Evolutionary conservation across 2,797 vertebrate genomes (phyloP).

Genomic region (Hafferia zeledoni): DNA sequence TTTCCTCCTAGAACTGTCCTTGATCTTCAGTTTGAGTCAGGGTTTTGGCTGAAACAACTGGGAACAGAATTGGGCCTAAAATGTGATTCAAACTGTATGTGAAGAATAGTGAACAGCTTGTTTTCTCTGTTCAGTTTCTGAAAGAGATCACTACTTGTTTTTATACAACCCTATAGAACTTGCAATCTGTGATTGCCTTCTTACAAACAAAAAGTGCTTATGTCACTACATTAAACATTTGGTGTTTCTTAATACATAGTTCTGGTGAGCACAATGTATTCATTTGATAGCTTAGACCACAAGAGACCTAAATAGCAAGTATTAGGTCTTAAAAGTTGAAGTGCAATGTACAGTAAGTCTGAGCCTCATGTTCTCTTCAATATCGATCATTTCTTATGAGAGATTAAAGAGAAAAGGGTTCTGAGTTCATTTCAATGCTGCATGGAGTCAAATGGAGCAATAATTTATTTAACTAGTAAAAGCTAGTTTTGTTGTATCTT

Average conservation of each 20-base stretch:
- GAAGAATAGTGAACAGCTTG: neutral
- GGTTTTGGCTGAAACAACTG: neutral
- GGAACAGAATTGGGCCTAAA: neutral
- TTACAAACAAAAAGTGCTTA: slow-evolving; percentile 83
- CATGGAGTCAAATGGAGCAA: slow-evolving; percentile 74
- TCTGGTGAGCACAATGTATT: slow-evolving; percentile 72
- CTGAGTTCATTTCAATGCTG: slow-evolving; percentile 76
- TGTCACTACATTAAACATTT: slow-evolving; percentile 82
- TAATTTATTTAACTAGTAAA: slow-evolving; percentile 62
- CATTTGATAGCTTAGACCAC: slow-evolving; percentile 66
- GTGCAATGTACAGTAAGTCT: slow-evolving; percentile 91
- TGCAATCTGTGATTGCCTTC: slow-evolving; percentile 99
- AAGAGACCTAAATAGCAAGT: slow-evolving; percentile 78
- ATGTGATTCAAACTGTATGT: neutral
- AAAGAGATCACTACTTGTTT: slow-evolving; percentile 60
- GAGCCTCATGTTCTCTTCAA: slow-evolving; percentile 83
- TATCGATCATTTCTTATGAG: slow-evolving; percentile 82
- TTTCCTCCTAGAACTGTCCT: neutral
- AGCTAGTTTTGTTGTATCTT: slow-evolving; percentile 48
- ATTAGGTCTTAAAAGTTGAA: slow-evolving; percentile 83
- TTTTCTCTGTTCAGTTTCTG: slow-evolving; percentile 24
- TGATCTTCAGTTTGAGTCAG: neutral
- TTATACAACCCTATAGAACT: slow-evolving; percentile 79
- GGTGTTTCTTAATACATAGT: slow-evolving; percentile 80
- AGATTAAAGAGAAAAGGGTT: slow-evolving; percentile 66